phyloP scores from a whole-genome alignment of 2,113 vertebrate genomes.

The Acanthisitta chloris region DNA sequence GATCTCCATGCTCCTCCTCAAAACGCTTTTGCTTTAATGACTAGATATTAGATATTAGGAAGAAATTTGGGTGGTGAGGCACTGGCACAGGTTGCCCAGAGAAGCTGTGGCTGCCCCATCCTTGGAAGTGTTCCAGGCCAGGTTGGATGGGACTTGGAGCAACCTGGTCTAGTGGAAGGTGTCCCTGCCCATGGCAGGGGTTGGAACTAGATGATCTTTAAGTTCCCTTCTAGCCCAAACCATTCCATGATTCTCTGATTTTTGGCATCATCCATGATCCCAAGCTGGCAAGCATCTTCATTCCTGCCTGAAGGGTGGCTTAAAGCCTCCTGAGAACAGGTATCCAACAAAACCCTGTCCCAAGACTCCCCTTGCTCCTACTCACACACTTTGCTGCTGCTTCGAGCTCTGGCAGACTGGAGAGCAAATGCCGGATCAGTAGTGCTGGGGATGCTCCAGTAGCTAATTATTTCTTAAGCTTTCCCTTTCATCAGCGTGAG shows the following conservation, averaged over 20 bases:
- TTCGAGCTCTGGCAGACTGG: background rate
- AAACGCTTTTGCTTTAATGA: background rate
- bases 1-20: accelerated
- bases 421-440: accelerated
- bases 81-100: background rate
- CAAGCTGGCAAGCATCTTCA: background rate
- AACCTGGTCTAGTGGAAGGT: accelerated
- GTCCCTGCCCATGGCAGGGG: background rate
- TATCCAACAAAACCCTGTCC: background rate
- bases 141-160: background rate
- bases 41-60: accelerated
- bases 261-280: background rate
- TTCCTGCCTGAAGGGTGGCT: background rate
- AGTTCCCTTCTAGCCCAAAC: too few relatives aligned
- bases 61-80: background rate
- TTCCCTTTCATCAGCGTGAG: background rate
- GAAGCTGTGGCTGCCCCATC: background rate
- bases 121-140: accelerated
- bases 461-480: background rate
- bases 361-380: background rate
- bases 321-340: background rate
- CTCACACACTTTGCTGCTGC: background rate
- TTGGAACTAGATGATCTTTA: background rate
- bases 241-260: background rate
- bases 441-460: background rate